Percentiles rank a stretch among this genome's conserved stretches.
These are phyloP conservation scores for Diploscapter pachys DNA, from an alignment of 1,140 invertebrate species.

Conservation along the genomic window DNA sequence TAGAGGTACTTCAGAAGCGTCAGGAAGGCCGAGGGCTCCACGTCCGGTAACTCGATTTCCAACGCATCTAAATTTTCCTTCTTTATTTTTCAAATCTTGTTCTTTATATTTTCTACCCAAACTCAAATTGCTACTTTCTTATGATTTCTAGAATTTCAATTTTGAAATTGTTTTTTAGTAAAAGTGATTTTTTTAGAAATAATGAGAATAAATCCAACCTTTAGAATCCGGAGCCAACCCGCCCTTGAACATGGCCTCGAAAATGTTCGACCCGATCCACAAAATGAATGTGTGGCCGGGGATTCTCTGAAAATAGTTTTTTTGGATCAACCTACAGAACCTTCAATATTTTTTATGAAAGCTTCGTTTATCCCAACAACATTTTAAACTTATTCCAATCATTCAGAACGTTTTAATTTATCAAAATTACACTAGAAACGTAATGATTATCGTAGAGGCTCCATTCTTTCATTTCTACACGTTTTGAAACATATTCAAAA, in stretches of 20 bases:
- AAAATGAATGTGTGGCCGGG: conserved; percentile 81
- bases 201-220: background rate
- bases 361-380: too few species aligned
- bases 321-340: too few species aligned
- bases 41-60: conserved; percentile 77
- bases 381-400: too few species aligned
- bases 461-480: background rate
- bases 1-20: conserved; percentile 71
- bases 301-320: conserved; percentile 66
- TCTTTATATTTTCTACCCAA: too few species aligned
- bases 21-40: conserved; percentile 73
- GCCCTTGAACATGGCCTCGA: conserved; percentile 83
- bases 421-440: too few species aligned
- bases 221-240: conserved; percentile 44
- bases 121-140: too few species aligned
- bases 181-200: conserved; percentile 47
- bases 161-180: background rate
- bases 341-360: too few species aligned
- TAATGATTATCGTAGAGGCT: too few species aligned
- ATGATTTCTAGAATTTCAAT: too few species aligned
- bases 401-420: too few species aligned
- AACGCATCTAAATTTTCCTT: conserved; percentile 62
- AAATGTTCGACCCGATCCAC: conserved; percentile 77
- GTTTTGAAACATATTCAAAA: too few species aligned
- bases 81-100: background rate